phyloP scores from a whole-genome alignment of 1,140 invertebrate species.

The Orchesella cincta region DNA sequence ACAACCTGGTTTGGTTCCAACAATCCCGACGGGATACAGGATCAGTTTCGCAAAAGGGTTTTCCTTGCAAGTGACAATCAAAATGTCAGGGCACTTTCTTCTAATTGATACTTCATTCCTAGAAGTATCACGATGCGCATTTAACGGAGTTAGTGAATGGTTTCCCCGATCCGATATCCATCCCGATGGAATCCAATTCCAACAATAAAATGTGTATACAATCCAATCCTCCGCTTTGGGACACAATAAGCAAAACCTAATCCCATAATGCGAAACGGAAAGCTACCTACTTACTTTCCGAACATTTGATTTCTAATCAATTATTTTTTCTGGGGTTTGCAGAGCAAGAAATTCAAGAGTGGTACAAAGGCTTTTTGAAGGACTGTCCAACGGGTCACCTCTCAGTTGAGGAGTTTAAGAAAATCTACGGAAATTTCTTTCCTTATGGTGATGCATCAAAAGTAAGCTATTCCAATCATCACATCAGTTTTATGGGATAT shows the following conservation, averaged over 20 bases:
- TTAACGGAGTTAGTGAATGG: too few species aligned
- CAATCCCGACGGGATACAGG: too few species aligned
- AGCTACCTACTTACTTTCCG: too few species aligned
- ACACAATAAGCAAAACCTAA: too few species aligned
- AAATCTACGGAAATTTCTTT: slow-evolving; percentile 98
- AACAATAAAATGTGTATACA: too few species aligned
- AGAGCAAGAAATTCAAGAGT: slow-evolving; percentile 77
- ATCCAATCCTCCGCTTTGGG: too few species aligned
- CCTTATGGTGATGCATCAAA: slow-evolving; percentile 94
- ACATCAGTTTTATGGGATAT: too few species aligned
- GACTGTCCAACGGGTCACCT: slow-evolving; percentile 95
- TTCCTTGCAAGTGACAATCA: slow-evolving; percentile 18
- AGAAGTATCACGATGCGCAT: too few species aligned
- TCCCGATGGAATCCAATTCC: too few species aligned
- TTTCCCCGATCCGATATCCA: too few species aligned
- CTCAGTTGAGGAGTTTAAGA: slow-evolving; percentile 96
- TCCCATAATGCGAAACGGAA: too few species aligned
- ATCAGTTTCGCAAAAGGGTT: not conserved
- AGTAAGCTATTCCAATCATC: slow-evolving; percentile 9
- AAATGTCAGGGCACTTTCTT: not conserved
- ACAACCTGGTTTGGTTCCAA: too few species aligned
- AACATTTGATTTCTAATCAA: not conserved
- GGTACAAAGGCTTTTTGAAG: slow-evolving; percentile 98
- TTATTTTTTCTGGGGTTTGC: slow-evolving; percentile 3
- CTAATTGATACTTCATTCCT: not conserved